Conservation (phyloP, 2,888 invertebrate genomes). For the Perithous albicinctus region DNA sequence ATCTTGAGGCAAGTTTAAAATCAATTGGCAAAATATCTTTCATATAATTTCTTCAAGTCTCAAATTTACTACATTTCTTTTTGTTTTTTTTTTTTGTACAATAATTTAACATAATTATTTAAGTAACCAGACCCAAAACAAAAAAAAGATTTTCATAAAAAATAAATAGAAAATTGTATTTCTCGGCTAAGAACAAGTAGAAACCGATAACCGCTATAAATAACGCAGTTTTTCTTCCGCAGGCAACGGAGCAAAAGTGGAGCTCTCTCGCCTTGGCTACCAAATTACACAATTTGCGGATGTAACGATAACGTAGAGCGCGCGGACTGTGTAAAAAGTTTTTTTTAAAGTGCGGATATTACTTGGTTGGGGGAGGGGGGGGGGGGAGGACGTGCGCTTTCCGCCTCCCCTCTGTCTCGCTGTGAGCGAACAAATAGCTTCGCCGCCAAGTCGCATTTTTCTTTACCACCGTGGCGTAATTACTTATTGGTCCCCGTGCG, state of each 20-base stretch:
- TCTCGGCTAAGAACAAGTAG: conserved; percentile 55
- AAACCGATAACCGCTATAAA: conserved; percentile 79
- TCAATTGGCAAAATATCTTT: no score
- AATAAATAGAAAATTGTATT: no score
- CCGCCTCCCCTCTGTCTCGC: conserved; percentile 17
- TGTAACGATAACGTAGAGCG: conserved; percentile 76
- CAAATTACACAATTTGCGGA: conserved; percentile 78
- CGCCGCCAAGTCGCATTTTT: conserved; percentile 75
- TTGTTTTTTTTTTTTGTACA: no score
- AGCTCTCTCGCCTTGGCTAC: conserved; percentile 61
- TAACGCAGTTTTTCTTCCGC: conserved; percentile 66
- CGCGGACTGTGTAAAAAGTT: conserved; percentile 53
- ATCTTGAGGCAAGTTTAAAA: no score
- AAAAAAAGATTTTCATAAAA: no score
- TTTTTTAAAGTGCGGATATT: conserved; percentile 26
- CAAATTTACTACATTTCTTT: no score
- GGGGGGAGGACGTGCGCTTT: no score
- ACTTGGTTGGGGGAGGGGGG: not conserved
- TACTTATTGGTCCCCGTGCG: conserved; percentile 75
- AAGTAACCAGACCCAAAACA: no score
- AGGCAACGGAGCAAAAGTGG: conserved; percentile 10
- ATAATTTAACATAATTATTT: no score
- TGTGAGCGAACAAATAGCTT: conserved; percentile 74
- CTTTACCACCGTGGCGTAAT: conserved; percentile 73
- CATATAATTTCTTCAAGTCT: no score